Evolutionary conservation across 2,888 invertebrate genomes (phyloP), one percentile per base, ranked within the genome.

Genomic region (Pterostichus madidus): DNA sequence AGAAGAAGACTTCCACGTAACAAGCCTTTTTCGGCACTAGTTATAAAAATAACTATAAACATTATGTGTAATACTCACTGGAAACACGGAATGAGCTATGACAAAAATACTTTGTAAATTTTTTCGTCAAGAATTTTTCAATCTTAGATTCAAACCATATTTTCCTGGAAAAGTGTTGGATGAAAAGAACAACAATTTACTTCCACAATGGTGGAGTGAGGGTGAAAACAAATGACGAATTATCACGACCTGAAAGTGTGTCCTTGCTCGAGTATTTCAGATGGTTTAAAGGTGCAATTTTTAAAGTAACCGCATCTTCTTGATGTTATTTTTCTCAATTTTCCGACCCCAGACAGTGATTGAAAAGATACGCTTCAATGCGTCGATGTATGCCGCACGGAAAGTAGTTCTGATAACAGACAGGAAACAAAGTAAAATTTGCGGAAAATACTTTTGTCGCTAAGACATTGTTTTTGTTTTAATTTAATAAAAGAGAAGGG

Each of bases 321-420:
- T 71, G 71, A 80, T 80, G 80, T 80, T 80, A 80, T 80, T 80
- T 81, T 81, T 81, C 81, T 75, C 81, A 81, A 81, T 81, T 81
- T 81, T 81, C 81, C 81, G 75, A 46, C 56, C 52, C 17, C 80
- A 80, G 80, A 75, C 81, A 81, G 81, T 81, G 81, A 81, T 81
- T 81, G 81, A 81, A 81, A 81, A 81, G 81, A 44, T 81, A 73
- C 81, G 75, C 68, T 81, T 81, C 81, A 81, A 81, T 81, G 81
- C 81, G 73, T 75, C 49, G 75, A n/a, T 59, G 73, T 53, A 80
- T 81, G 75, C 61, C 15, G 10, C 56, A 11, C 2, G 15, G 81
- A 81, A 61, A 44, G 17, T 46, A 81, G 81, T 73, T 75, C 75
- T 81, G 81, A 81, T 81, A 46, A 8, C 11, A 1, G 31, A n/a